phyloP scores from a whole-genome alignment of 1,140 invertebrate genomes.

The Formica selysi region DNA sequence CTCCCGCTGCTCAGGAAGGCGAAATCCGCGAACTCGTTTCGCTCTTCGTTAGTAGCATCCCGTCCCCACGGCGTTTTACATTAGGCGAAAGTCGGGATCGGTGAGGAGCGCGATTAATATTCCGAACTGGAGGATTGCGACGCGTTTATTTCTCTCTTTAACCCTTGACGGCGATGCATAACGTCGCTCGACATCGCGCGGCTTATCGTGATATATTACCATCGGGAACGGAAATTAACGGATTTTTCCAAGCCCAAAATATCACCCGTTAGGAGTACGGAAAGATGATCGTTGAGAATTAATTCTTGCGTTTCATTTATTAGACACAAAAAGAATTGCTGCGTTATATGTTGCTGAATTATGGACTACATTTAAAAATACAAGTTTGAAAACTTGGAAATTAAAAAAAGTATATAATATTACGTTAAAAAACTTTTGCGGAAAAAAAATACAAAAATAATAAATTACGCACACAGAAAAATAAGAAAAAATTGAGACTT shows the following conservation, averaged over 20 bases:
- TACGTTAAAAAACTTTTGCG: background rate
- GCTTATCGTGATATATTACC: slow-evolving; percentile 56
- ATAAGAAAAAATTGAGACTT: background rate
- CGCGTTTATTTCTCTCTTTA: slow-evolving; percentile 59
- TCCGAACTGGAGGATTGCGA: slow-evolving; percentile 43
- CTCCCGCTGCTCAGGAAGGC: slow-evolving; percentile 75
- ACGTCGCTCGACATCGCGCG: slow-evolving; percentile 44
- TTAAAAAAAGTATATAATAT: background rate
- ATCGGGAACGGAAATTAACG: slow-evolving; percentile 43
- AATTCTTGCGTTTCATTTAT: slow-evolving; percentile 1
- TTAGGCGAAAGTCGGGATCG: slow-evolving; percentile 61
- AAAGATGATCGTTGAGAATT: slow-evolving; percentile 19
- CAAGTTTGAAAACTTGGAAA: background rate
- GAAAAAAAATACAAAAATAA: background rate
- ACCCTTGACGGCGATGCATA: slow-evolving; percentile 31
- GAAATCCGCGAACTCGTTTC: slow-evolving; percentile 81
- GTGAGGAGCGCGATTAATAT: slow-evolving; percentile 62
- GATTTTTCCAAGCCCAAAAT: slow-evolving; percentile 49
- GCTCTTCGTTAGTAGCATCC: slow-evolving; percentile 55
- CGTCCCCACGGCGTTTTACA: slow-evolving; percentile 60
- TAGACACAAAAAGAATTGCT: no score
- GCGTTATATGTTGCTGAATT: background rate
- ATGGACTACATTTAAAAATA: background rate
- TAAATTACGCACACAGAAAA: background rate
- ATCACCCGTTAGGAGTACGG: background rate